phyloP scores from a whole-genome alignment of 1,140 invertebrate species.

The Drosophila yakuba region DNA sequence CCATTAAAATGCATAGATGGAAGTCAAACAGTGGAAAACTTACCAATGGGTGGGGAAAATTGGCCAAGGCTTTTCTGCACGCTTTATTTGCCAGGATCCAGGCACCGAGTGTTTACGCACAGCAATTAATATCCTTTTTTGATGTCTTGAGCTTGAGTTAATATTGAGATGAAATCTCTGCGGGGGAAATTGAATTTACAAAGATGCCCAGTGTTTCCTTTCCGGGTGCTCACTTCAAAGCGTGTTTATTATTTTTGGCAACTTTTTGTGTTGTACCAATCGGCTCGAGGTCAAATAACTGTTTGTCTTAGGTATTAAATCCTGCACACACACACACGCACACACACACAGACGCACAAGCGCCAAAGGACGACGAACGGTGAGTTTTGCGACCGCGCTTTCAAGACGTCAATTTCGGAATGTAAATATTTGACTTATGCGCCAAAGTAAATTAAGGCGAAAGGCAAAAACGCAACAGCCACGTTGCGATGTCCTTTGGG shows the following conservation, averaged over 20 bases:
- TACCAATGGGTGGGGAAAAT: conserved; percentile 17
- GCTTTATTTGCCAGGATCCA: conserved; percentile 36
- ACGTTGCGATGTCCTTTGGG: conserved; percentile 31
- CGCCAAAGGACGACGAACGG: conserved; percentile 37
- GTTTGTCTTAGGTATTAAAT: conserved; percentile 57
- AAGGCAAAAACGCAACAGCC: conserved; percentile 57
- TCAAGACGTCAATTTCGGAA: conserved; percentile 83
- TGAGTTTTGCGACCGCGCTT: conserved; percentile 68
- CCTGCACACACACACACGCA: conserved; percentile 24
- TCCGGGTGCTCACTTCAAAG: conserved; percentile 55
- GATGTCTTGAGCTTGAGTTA: conserved; percentile 67
- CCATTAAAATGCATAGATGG: conserved; percentile 40
- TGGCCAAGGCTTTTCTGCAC: conserved; percentile 1
- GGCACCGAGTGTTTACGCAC: conserved; percentile 38
- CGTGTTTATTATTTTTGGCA: conserved; percentile 24
- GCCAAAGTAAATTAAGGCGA: conserved; percentile 78
- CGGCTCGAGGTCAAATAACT: conserved; percentile 55
- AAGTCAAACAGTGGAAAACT: conserved; percentile 27
- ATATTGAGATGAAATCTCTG: conserved; percentile 58
- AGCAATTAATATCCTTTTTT: conserved; percentile 69
- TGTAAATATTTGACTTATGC: conserved; percentile 84
- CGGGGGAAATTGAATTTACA: conserved; percentile 5
- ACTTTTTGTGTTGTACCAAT: conserved; percentile 17
- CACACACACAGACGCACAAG: conserved; percentile 16
- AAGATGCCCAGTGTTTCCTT: conserved; percentile 3